A percentile compares a stretch with the other conserved stretches of the same genome.
Evolutionary conservation across 2,797 vertebrate genomes (phyloP).

Genomic region (Hirundo rustica): DNA sequence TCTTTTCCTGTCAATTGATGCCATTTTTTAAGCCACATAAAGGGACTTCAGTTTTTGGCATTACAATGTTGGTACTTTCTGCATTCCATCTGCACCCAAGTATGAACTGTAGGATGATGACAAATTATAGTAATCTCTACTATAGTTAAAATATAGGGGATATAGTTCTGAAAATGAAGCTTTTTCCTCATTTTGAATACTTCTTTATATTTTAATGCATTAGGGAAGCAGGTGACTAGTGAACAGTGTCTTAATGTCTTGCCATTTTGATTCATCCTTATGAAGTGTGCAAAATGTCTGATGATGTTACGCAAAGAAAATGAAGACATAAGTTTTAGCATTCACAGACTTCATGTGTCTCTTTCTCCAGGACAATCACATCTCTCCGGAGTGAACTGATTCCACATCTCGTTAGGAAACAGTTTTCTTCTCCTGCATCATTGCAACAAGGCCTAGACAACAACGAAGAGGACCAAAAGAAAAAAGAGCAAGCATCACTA

Average conservation of each 20-base stretch:
- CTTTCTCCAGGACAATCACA: constrained; percentile 84
- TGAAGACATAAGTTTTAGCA: not conserved
- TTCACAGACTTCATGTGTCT: constrained; percentile 4
- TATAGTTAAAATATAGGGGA: not conserved
- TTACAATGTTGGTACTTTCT: not conserved
- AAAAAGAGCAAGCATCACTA: constrained; percentile 77
- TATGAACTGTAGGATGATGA: not conserved
- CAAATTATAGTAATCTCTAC: not conserved
- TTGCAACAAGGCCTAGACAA: constrained; percentile 72
- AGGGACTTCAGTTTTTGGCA: not conserved
- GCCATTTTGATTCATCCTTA: constrained; percentile 8
- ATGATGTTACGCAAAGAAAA: not conserved
- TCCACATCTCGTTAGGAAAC: constrained; percentile 93
- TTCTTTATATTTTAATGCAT: not conserved
- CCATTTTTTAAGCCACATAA: not conserved
- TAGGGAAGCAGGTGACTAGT: not conserved
- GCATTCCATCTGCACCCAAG: not conserved
- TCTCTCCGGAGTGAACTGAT: constrained; percentile 94
- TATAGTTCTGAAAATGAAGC: not conserved
- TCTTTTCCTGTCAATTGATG: not conserved
- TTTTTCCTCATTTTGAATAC: not conserved
- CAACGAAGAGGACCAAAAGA: constrained; percentile 80
- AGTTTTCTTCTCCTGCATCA: constrained; percentile 84
- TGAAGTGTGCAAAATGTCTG: not conserved
- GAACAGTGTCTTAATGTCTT: not conserved